Evolutionary conservation across 2,888 invertebrate genomes (phyloP).

Genomic region (Drosophila multiciliata): DNA sequence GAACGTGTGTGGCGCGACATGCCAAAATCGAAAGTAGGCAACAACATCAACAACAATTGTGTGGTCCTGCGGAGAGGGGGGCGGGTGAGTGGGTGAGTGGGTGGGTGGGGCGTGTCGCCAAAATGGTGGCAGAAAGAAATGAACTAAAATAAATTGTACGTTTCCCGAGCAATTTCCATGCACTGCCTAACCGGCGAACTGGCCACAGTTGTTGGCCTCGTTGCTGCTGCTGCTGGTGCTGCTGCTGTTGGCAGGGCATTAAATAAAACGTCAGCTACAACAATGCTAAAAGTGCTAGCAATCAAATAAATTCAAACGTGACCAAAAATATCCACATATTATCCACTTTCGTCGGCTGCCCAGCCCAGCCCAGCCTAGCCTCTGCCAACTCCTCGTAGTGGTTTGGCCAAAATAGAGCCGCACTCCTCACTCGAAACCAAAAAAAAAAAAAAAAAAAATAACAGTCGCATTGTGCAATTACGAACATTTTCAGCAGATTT

Average conservation of each 20-base stretch:
- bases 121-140: conserved; percentile 77
- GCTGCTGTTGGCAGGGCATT: conserved; percentile 68
- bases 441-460: neutral
- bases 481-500: conserved; percentile 78
- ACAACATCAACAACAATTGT: conserved; percentile 68
- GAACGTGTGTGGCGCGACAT: conserved; percentile 75
- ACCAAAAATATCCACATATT: conserved; percentile 81
- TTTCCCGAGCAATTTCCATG: conserved; percentile 80
- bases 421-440: neutral
- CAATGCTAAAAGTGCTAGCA: conserved; percentile 81
- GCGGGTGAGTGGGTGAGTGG: neutral
- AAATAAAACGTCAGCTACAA: conserved; percentile 80
- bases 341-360: conserved; percentile 70
- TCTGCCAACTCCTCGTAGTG: conserved; percentile 5
- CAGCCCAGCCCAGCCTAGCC: conserved; percentile 7
- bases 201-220: conserved; percentile 44
- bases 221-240: conserved; percentile 41
- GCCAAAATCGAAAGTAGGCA: conserved; percentile 80
- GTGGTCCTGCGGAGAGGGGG: conserved; percentile 6
- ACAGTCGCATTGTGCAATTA: conserved; percentile 56
- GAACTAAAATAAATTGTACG: conserved; percentile 81
- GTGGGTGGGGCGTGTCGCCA: conserved; percentile 45
- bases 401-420: conserved; percentile 21
- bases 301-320: conserved; percentile 83
- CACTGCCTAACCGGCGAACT: conserved; percentile 25